Base-by-base conservation (phyloP, 2,888 invertebrate genomes). In the Agrilus mali region DNA sequence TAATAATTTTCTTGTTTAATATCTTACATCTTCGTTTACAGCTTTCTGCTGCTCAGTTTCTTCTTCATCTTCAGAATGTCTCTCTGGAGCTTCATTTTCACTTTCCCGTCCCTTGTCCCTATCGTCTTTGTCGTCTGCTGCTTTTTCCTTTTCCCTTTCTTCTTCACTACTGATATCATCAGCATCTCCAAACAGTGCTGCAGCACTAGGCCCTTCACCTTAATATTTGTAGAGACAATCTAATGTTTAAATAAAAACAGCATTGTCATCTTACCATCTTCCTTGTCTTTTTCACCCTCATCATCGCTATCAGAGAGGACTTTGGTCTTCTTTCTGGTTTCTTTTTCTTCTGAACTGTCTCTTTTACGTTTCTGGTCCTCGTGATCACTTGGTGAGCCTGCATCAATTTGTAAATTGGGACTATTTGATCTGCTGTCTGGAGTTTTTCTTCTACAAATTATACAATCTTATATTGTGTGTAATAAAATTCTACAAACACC, bases 121-220 rank as follows among this genome's bases (percentile, higher is more conserved):
- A 12, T 58, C 65, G 32, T 60, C 58, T 36, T 47, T 51, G 2
- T 56, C 36, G 14, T 34, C 33, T 33, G 66, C 53, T 55, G 64
- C 46, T 4, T 58, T 55, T 16, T 58, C 60, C 53, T 68, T 69
- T 7, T 59, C 61, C 6, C 70, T 78, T 45, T 86, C 88, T 53
- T 88, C 87, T 51, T 90, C 92, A 7, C 86, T 81, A 60, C 89
- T 90, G 37, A 93, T 93, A 62, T 93, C 93, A 48, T 90, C 85
- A 13, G 92, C 93, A 68, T 93, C 93, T 10, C 94, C 94, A 66
- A 94, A 94, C 22, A 94, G 71, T 7, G 87, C 89, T 50, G 85
- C 85, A 0, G 89, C 86, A 27, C 80, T 82, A 40, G 80, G 82
- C 73, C 64, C 45, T 55, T 41, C 33, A 27, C 27, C 38, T 44